A percentile compares a stretch with the other conserved stretches of the same genome.
Conservation (phyloP, 1,140 invertebrate species). For the Pseudomyrmex pallidus region DNA sequence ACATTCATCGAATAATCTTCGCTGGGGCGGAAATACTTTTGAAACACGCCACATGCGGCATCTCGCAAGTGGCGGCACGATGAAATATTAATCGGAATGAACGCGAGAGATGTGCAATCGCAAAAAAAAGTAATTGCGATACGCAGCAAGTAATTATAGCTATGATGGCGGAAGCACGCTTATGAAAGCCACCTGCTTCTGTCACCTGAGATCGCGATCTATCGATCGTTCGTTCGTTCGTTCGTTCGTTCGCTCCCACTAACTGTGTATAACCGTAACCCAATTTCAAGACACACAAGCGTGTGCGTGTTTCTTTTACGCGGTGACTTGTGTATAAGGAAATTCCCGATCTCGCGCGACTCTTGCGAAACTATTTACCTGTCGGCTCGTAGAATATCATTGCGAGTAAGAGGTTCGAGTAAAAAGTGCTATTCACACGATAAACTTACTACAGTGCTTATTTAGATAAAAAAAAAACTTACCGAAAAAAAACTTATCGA, state of each 20-base stretch:
- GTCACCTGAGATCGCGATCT: conserved; percentile 10
- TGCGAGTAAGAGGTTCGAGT: conserved; percentile 77
- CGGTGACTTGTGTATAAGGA: conserved; percentile 78
- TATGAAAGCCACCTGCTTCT: conserved; percentile 40
- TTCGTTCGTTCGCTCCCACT: conserved; percentile 32
- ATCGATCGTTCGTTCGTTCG: conserved; percentile 51
- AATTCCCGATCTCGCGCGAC: conserved; percentile 78
- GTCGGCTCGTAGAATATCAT: conserved; percentile 74
- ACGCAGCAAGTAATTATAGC: not conserved
- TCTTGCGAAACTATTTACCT: conserved; percentile 83
- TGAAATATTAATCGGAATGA: conserved; percentile 35
- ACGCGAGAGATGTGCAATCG: conserved; percentile 14
- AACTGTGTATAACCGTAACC: conserved; percentile 67
- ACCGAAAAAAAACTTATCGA: too few relatives aligned
- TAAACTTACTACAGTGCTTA: not conserved
- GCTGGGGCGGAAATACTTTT: too few relatives aligned
- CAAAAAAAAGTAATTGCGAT: not conserved
- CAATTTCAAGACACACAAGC: conserved; percentile 63
- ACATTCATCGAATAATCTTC: not conserved
- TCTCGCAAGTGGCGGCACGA: not conserved
- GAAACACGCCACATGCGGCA: not conserved
- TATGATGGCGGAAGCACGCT: conserved; percentile 52
- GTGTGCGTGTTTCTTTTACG: not conserved
- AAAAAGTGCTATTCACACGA: conserved; percentile 15
- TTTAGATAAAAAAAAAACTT: not conserved